Percentiles rank a stretch among this genome's conserved stretches.
phyloP scores from a whole-genome alignment of 2,888 invertebrate genomes.

The Hirtodrosophila cameraria region DNA sequence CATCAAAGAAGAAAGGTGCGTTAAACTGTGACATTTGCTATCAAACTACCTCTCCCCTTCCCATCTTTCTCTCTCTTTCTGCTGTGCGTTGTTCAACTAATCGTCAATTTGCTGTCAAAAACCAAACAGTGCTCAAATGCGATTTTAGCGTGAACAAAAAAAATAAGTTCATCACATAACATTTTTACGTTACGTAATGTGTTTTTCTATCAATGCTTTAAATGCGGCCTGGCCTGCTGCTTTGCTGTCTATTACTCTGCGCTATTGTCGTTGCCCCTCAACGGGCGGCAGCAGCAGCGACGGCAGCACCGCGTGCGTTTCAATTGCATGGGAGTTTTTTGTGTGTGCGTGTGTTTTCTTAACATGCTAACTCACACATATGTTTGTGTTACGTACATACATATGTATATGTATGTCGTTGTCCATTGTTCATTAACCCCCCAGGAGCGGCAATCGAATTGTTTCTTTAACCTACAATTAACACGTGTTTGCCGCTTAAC shows the following conservation, averaged over 20 bases:
- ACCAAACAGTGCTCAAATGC: slow-evolving; percentile 14
- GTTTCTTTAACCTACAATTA: slow-evolving; percentile 80
- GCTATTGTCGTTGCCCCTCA: slow-evolving; percentile 42
- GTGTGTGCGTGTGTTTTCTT: slow-evolving; percentile 35
- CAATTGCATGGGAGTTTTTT: slow-evolving; percentile 46
- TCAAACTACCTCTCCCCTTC: slow-evolving; percentile 6
- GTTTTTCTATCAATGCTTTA: slow-evolving; percentile 74
- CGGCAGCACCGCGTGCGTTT: slow-evolving; percentile 53
- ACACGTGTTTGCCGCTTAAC: slow-evolving; percentile 72
- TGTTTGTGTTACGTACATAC: slow-evolving; percentile 11
- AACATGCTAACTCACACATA: slow-evolving; percentile 46
- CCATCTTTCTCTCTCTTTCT: neutral
- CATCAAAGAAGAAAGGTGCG: slow-evolving; percentile 80
- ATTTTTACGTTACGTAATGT: slow-evolving; percentile 75
- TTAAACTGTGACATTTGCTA: slow-evolving; percentile 52
- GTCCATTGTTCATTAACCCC: slow-evolving; percentile 76
- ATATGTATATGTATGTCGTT: slow-evolving; percentile 38
- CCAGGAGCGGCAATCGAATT: slow-evolving; percentile 37
- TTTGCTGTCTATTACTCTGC: slow-evolving; percentile 54
- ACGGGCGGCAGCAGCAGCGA: slow-evolving; percentile 19
- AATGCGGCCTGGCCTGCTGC: slow-evolving; percentile 59
- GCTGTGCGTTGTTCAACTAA: neutral
- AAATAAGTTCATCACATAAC: slow-evolving; percentile 72
- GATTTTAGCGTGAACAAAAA: slow-evolving; percentile 44
- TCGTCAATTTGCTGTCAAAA: slow-evolving; percentile 6